phyloP scores from a whole-genome alignment of 2,113 vertebrate species.

The Myodes glareolus region DNA sequence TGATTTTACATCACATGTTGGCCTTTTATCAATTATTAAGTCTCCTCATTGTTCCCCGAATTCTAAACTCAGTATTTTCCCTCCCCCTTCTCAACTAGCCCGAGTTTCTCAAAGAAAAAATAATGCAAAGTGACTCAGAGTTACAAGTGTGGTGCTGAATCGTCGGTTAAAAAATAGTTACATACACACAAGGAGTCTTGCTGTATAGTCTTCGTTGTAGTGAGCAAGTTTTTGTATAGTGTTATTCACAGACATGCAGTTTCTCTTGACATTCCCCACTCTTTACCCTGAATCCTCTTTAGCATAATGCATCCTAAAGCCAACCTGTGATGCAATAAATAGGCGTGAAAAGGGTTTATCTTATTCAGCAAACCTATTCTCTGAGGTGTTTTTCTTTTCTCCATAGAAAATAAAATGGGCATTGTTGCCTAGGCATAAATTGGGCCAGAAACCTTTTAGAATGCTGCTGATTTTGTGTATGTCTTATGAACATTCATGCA shows the following conservation, averaged over 20 bases:
- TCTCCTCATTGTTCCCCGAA: not conserved
- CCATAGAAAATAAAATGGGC: conserved; percentile 58
- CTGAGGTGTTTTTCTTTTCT: conserved; percentile 20
- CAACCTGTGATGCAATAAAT: conserved; percentile 69
- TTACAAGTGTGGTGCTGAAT: conserved; percentile 45
- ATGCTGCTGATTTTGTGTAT: conserved; percentile 48
- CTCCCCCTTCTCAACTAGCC: not conserved
- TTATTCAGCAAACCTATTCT: conserved; percentile 77
- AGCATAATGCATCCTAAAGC: conserved; percentile 67
- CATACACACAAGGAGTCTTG: conserved; percentile 31
- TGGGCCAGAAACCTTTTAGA: conserved; percentile 53
- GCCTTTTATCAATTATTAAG: not conserved
- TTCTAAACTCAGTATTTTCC: not conserved
- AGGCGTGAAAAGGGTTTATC: conserved; percentile 68
- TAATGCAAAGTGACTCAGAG: conserved; percentile 42
- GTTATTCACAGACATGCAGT: conserved; percentile 66
- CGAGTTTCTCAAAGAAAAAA: conserved; percentile 51
- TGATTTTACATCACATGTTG: not conserved
- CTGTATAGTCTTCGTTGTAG: conserved; percentile 54
- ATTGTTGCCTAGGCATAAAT: conserved; percentile 64
- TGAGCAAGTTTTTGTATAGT: conserved; percentile 56
- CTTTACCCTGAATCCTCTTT: conserved; percentile 63
- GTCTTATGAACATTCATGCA: conserved; percentile 68
- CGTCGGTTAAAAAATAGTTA: conserved; percentile 10
- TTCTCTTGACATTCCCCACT: conserved; percentile 67